Evolutionary conservation across 2,113 vertebrate genomes (phyloP).

Genomic region (Sinocyclocheilus grahami): DNA sequence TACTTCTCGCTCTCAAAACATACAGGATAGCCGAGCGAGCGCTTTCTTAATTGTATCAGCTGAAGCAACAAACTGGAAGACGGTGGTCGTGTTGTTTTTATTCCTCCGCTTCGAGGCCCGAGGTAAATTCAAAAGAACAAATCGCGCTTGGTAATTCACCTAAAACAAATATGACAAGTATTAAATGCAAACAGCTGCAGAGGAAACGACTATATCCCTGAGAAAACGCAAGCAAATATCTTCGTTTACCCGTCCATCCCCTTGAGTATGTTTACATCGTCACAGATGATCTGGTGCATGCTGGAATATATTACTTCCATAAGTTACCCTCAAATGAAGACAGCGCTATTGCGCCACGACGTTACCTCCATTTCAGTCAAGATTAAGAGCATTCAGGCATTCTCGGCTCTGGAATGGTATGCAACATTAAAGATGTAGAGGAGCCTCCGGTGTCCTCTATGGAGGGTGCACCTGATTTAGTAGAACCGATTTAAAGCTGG

Average conservation of each 20-base stretch:
- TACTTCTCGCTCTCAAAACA: constrained; percentile 56
- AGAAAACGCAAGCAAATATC: constrained; percentile 53
- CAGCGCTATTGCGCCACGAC: constrained; percentile 73
- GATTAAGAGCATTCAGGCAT: constrained; percentile 70
- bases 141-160: constrained; percentile 6
- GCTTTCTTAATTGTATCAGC: constrained; percentile 42
- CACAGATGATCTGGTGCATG: constrained; percentile 67
- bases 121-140: constrained; percentile 20
- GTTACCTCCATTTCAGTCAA: constrained; percentile 69
- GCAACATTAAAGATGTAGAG: constrained; percentile 73
- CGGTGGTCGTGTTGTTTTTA: not conserved
- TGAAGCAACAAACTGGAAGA: constrained; percentile 13
- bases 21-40: constrained; percentile 41
- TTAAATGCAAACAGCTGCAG: constrained; percentile 39
- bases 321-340: constrained; percentile 79
- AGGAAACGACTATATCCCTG: constrained; percentile 43
- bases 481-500: constrained; percentile 83
- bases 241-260: constrained; percentile 47
- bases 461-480: constrained; percentile 74
- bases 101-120: not conserved
- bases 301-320: constrained; percentile 77
- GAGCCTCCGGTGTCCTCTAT: constrained; percentile 72
- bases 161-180: constrained; percentile 40
- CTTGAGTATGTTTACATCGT: constrained; percentile 70
- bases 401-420: constrained; percentile 67